phyloP scores from a whole-genome alignment of 1,140 invertebrate species.

The Calycopis cecrops region DNA sequence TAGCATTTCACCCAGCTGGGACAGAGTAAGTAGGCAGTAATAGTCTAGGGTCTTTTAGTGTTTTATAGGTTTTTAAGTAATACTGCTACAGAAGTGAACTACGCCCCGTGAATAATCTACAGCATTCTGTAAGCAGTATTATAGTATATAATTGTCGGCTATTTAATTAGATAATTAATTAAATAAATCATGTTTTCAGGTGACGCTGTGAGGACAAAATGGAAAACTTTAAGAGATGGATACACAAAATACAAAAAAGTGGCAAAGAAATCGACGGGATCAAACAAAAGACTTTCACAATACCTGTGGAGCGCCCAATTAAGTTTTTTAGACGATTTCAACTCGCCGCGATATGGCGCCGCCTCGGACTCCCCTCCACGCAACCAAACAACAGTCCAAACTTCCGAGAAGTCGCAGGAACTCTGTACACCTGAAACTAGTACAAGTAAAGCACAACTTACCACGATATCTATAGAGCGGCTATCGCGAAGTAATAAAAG shows the following conservation, averaged over 20 bases:
- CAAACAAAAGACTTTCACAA: conserved; percentile 14
- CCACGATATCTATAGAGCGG: background rate
- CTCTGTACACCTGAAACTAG: too few relatives aligned
- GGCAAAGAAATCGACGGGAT: conserved; percentile 12
- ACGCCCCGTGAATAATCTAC: too few relatives aligned
- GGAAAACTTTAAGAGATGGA: conserved; percentile 30
- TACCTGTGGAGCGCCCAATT: conserved; percentile 28
- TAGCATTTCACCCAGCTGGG: too few relatives aligned
- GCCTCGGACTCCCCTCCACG: background rate
- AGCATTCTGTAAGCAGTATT: too few relatives aligned
- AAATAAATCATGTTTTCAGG: conserved; percentile 13
- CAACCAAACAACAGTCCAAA: too few relatives aligned
- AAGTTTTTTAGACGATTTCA: conserved; percentile 25
- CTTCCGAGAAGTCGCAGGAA: conserved; percentile 1
- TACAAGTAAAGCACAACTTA: background rate
- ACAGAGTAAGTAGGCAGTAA: too few relatives aligned
- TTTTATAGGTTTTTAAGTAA: too few relatives aligned
- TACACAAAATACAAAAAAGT: conserved; percentile 31
- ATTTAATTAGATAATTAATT: too few relatives aligned
- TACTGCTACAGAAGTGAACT: too few relatives aligned
- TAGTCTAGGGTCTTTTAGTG: too few relatives aligned
- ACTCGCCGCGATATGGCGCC: conserved; percentile 1
- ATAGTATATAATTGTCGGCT: too few relatives aligned
- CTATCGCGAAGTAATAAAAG: background rate
- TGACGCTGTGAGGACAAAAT: conserved; percentile 27